Percentiles rank a stretch among this genome's conserved stretches.
These are phyloP conservation scores for Erebia epiphron DNA, from an alignment of 2,888 invertebrate genomes.

Conservation along the genomic window DNA sequence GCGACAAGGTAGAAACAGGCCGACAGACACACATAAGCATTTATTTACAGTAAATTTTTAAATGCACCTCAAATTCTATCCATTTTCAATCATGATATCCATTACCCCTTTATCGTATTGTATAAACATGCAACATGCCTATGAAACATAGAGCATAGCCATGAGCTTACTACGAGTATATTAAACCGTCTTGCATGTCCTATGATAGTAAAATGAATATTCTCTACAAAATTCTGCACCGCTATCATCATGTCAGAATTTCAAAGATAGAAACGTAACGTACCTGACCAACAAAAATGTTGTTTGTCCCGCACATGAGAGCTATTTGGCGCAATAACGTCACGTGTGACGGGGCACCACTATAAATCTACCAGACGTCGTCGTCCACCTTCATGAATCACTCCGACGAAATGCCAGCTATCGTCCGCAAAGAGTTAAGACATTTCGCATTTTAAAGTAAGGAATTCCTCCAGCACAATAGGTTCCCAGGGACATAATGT, in stretches of 20 bases:
- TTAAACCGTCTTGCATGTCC: background rate
- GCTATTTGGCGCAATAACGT: conserved; percentile 69
- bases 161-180: no score
- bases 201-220: background rate
- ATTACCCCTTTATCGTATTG: no score
- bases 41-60: no score
- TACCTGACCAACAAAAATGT: conserved; percentile 28
- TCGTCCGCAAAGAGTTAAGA: conserved; percentile 39
- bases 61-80: no score
- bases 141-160: no score
- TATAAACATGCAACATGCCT: no score
- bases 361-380: conserved; percentile 65
- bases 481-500: conserved; percentile 13
- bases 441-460: conserved; percentile 36
- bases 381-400: conserved; percentile 64
- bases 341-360: conserved; percentile 62
- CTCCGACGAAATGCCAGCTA: conserved; percentile 43
- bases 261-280: conserved; percentile 18
- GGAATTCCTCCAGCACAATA: conserved; percentile 25
- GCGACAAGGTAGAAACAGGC: no score
- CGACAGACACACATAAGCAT: no score
- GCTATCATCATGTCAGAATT: conserved; percentile 7
- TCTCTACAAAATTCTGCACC: background rate
- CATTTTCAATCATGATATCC: no score
- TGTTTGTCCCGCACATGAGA: conserved; percentile 38